A percentile compares a stretch with the other conserved stretches of the same genome.
These are phyloP conservation scores for Apodemus speciosus DNA, from an alignment of 2,113 vertebrate genomes.

Conservation along the genomic window DNA sequence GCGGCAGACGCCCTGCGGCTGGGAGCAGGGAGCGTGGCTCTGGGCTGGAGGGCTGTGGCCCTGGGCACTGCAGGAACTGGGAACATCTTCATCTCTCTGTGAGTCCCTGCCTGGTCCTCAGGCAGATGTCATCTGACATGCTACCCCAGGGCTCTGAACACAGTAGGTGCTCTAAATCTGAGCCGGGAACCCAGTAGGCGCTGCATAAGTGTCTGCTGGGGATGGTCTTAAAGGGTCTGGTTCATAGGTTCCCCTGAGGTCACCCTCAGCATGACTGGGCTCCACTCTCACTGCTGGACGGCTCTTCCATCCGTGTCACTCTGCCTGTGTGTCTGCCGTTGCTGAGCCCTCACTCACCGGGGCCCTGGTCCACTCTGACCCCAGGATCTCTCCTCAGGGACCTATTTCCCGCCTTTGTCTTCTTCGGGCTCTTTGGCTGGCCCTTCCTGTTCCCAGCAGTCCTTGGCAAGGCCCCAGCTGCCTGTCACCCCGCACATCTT, in stretches of 20 bases:
- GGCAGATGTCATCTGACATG: no score
- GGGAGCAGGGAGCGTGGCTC: no score
- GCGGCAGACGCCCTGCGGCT: background rate
- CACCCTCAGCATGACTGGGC: background rate
- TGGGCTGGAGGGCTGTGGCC: background rate
- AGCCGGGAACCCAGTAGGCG: no score
- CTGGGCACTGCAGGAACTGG: background rate
- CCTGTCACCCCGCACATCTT: background rate
- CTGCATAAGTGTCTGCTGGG: background rate
- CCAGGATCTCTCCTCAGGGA: background rate
- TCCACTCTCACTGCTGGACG: background rate
- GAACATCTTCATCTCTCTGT: background rate
- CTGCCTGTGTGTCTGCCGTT: background rate
- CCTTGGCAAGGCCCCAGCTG: background rate
- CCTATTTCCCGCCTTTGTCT: conserved; percentile 27
- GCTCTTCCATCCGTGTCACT: background rate
- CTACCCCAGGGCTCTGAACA: background rate
- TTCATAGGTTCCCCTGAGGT: background rate
- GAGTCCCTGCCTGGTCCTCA: no score
- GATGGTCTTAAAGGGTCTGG: background rate
- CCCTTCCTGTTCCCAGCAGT: conserved; percentile 18
- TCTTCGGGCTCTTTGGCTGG: background rate
- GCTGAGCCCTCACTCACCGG: conserved; percentile 48
- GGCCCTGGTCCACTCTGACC: conserved; percentile 17
- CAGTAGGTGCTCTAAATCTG: background rate